A percentile compares a stretch with the other conserved stretches of the same genome.
These are phyloP conservation scores for Sitta europaea DNA, from an alignment of 2,113 vertebrate genomes.

Conservation along the genomic window DNA sequence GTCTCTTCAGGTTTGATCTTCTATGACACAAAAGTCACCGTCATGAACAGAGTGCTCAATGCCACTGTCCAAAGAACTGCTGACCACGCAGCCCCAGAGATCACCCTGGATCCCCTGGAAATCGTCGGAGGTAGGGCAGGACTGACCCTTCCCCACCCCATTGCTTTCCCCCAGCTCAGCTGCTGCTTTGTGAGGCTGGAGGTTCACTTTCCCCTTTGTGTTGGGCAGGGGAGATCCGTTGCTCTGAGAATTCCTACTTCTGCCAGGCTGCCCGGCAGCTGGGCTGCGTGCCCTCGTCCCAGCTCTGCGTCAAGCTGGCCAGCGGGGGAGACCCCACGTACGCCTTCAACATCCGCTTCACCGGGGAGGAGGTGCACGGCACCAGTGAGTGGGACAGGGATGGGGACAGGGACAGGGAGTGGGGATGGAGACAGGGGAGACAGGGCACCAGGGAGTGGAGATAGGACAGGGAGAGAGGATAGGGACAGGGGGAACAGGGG, in stretches of 20 bases:
- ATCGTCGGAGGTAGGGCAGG: conserved; percentile 86
- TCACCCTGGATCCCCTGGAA: conserved; percentile 93
- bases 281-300: conserved; percentile 88
- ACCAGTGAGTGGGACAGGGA: conserved; percentile 81
- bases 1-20: conserved; percentile 84
- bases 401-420: conserved; percentile 36
- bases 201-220: neutral
- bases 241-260: conserved; percentile 94
- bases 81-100: conserved; percentile 94
- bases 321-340: conserved; percentile 96
- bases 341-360: conserved; percentile 98
- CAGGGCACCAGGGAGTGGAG: conserved; percentile 77
- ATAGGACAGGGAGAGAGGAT: neutral
- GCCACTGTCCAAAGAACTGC: conserved; percentile 93
- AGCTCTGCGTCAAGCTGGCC: conserved; percentile 94
- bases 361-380: conserved; percentile 95
- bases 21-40: conserved; percentile 93
- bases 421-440: neutral
- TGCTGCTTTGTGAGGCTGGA: accelerated
- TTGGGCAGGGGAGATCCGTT: conserved; percentile 83
- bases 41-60: conserved; percentile 95
- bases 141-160: accelerated
- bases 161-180: too few relatives aligned
- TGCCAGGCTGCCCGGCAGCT: conserved; percentile 94
- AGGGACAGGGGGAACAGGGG: conserved; percentile 45